Conservation (phyloP, 2,888 invertebrate species). For the Cistogaster globosa region DNA sequence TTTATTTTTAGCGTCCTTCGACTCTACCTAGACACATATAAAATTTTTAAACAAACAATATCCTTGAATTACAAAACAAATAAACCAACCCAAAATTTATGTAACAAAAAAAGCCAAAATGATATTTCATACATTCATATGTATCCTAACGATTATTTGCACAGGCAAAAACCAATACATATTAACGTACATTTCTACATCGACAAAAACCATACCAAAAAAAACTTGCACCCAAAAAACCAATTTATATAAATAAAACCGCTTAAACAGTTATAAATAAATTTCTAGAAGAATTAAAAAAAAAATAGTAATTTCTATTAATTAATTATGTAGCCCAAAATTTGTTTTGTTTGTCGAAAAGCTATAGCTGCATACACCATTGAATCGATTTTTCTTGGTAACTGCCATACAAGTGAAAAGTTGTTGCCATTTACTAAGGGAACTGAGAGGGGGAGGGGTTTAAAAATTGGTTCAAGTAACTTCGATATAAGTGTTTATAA, state of each 20-base stretch:
- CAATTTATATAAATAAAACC: conserved; percentile 48
- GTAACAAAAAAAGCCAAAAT: conserved; percentile 15
- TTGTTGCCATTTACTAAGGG: too few species aligned
- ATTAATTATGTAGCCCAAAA: too few species aligned
- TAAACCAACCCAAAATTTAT: conserved; percentile 41
- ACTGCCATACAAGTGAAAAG: too few species aligned
- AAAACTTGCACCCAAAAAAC: too few species aligned
- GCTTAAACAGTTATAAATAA: conserved; percentile 36
- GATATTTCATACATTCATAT: conserved; percentile 13
- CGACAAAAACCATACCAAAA: conserved; percentile 36
- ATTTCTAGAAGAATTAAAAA: neutral
- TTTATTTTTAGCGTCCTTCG: conserved; percentile 45
- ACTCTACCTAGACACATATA: conserved; percentile 40
- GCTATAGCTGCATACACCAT: too few species aligned
- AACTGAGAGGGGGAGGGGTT: too few species aligned
- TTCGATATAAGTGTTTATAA: too few species aligned
- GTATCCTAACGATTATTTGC: conserved; percentile 8
- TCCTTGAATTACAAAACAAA: conserved; percentile 63
- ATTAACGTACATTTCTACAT: neutral
- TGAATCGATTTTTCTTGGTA: too few species aligned
- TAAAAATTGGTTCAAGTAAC: too few species aligned
- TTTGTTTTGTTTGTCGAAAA: too few species aligned
- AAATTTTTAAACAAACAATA: conserved; percentile 33
- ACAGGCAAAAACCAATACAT: conserved; percentile 18
- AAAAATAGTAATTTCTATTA: too few species aligned